Conservation (phyloP, 2,797 vertebrate species). For the Luscinia megarhynchos region DNA sequence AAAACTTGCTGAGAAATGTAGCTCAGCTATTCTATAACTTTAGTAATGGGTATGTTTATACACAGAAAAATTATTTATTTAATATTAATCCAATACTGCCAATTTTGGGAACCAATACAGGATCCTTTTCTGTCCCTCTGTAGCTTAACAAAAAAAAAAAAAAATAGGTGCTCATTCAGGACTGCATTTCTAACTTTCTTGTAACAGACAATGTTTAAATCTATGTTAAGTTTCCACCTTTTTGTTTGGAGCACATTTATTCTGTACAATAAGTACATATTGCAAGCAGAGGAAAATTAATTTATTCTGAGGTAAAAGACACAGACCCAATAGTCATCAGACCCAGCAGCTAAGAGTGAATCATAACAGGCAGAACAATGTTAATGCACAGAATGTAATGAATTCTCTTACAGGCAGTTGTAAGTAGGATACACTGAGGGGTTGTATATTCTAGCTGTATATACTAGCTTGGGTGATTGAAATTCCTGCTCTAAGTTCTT, state of each 20-base stretch:
- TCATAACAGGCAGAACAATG: neutral
- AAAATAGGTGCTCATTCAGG: neutral
- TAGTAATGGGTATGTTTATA: neutral
- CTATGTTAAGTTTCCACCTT: neutral
- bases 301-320: neutral
- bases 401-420: neutral
- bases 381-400: constrained; percentile 3
- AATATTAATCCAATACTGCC: neutral
- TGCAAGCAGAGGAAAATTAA: neutral
- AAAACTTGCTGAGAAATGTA: neutral
- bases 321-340: neutral
- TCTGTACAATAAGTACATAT: neutral
- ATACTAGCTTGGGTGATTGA: constrained; percentile 10
- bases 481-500: constrained; percentile 30
- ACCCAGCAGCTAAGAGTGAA: neutral
- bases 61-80: neutral
- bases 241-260: neutral
- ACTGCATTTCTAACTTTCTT: neutral
- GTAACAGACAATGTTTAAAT: neutral
- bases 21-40: neutral
- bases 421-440: neutral
- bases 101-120: neutral
- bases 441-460: constrained; percentile 31
- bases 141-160: neutral
- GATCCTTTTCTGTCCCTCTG: neutral